A percentile compares a stretch with the other conserved stretches of the same genome.
These are phyloP conservation scores for Characodon lateralis DNA, from an alignment of 2,797 vertebrate genomes.

Conservation along the genomic window DNA sequence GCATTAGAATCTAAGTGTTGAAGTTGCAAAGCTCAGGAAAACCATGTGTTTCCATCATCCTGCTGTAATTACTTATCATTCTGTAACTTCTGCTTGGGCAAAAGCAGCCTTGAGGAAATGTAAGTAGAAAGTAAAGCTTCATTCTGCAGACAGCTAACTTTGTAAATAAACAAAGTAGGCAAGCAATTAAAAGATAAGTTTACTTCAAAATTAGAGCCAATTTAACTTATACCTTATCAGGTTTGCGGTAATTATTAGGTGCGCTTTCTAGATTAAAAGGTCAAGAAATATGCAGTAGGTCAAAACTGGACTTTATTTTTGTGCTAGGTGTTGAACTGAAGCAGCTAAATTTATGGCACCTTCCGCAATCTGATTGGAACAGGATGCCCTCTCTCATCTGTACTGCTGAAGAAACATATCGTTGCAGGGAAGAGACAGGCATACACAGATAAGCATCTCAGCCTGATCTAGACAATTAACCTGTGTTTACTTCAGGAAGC, in stretches of 20 bases:
- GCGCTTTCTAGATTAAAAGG: slow-evolving; percentile 70
- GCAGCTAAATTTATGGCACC: slow-evolving; percentile 33
- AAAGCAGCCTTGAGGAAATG: slow-evolving; percentile 6
- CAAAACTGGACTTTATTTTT: slow-evolving; percentile 40
- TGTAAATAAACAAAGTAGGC: slow-evolving; percentile 39
- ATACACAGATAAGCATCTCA: slow-evolving; percentile 85
- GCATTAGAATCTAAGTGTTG: slow-evolving; percentile 41
- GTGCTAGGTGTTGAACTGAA: slow-evolving; percentile 20
- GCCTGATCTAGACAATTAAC: slow-evolving; percentile 89
- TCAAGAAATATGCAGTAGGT: slow-evolving; percentile 62
- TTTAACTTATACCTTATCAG: slow-evolving; percentile 64
- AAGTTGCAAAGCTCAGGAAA: slow-evolving; percentile 31
- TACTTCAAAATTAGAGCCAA: slow-evolving; percentile 54
- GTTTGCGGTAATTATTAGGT: slow-evolving; percentile 67
- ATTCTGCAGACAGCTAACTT: slow-evolving; percentile 26
- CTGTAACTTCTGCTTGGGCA: slow-evolving; percentile 15
- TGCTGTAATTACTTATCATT: slow-evolving; percentile 15
- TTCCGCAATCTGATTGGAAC: slow-evolving; percentile 72
- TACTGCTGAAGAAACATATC: slow-evolving; percentile 67
- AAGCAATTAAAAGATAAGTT: slow-evolving; percentile 79
- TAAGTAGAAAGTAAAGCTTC: slow-evolving; percentile 12
- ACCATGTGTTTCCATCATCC: slow-evolving; percentile 22
- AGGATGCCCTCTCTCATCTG: slow-evolving; percentile 77
- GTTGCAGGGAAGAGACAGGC: slow-evolving; percentile 75
- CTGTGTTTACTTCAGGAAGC: slow-evolving; percentile 87